Base-by-base conservation (phyloP, 1,140 invertebrate genomes). In the Prorops nasuta region DNA sequence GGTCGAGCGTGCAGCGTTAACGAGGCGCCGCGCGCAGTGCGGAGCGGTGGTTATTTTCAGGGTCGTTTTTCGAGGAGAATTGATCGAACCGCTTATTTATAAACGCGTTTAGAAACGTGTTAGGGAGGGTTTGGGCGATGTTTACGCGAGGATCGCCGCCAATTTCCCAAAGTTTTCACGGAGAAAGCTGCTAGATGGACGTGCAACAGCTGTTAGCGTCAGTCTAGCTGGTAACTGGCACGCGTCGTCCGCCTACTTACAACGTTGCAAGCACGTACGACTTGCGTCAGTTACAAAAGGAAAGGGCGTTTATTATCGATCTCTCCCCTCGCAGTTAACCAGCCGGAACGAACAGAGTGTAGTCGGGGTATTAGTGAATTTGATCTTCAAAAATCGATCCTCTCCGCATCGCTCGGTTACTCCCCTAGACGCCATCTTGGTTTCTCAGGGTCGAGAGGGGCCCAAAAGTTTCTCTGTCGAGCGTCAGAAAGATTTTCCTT, bases 191-290 rank as follows among this genome's bases (percentile, higher is more conserved):
- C 19, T 46, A 56, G 60, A 61, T 61, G 59, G 58, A 61, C 59
- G 59, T 56, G 59, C 59, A 61, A 61, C 59, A 61, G 59, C 59
- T 61, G 59, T 61, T 61, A 60, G 53, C 59, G 53, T 60, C 57
- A 60, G 53, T 60, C 59, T 44, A 44, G 54, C 58, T 61, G 54
- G 59, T 60, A 60, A 60, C 59, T 60, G 59, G 59, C 59, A 61
- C 59, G 58, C 58, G 59, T 56, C 53, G 31, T 49, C 28, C 42
- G 49, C 46, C 45, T 44, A 12, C 24, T 28, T 57, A 48, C 42
- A 60, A 61, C 59, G 58, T 44, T 47, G 24, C 58, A 51, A 61
- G 59, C 59, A 61, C 59, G 59, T 61, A 61, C 59, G 58, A 56
- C 58, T 56, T 61, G 60, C 49, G 59, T 55, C 53, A 53, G 49